These are phyloP conservation scores for Muscina levida DNA, from an alignment of 2,888 invertebrate species.

Conservation along the genomic window DNA sequence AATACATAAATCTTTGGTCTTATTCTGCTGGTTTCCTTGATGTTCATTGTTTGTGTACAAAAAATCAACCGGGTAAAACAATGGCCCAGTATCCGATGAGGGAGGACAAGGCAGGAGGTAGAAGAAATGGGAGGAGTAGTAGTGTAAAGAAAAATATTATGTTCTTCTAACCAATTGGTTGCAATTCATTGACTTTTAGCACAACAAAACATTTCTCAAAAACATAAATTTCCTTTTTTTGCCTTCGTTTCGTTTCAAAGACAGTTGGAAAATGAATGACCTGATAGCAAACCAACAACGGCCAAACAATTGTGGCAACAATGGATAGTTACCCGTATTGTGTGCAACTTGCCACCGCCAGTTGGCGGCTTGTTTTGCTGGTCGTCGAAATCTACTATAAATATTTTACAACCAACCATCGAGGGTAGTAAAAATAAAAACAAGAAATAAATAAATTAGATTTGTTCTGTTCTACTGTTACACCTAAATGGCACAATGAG, in stretches of 20 bases:
- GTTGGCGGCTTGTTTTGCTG: background rate
- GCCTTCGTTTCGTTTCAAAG: constrained; percentile 37
- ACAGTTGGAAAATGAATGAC: constrained; percentile 54
- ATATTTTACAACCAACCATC: constrained; percentile 48
- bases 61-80: constrained; percentile 8
- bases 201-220: constrained; percentile 69
- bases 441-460: constrained; percentile 51
- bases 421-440: constrained; percentile 35
- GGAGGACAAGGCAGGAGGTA: background rate
- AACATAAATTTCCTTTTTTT: constrained; percentile 72
- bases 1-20: constrained; percentile 57
- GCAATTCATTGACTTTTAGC: constrained; percentile 76
- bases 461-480: constrained; percentile 11
- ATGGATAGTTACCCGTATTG: background rate
- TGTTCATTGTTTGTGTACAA: constrained; percentile 7
- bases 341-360: background rate
- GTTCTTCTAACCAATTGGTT: constrained; percentile 71
- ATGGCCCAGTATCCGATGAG: background rate
- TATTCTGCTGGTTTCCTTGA: constrained; percentile 9
- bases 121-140: background rate
- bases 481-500: constrained; percentile 9
- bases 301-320: background rate
- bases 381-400: constrained; percentile 42
- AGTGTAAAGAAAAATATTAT: constrained; percentile 49
- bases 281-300: constrained; percentile 5